These are phyloP conservation scores for Drosophila colorata DNA, from an alignment of 2,888 invertebrate species.

Conservation along the genomic window DNA sequence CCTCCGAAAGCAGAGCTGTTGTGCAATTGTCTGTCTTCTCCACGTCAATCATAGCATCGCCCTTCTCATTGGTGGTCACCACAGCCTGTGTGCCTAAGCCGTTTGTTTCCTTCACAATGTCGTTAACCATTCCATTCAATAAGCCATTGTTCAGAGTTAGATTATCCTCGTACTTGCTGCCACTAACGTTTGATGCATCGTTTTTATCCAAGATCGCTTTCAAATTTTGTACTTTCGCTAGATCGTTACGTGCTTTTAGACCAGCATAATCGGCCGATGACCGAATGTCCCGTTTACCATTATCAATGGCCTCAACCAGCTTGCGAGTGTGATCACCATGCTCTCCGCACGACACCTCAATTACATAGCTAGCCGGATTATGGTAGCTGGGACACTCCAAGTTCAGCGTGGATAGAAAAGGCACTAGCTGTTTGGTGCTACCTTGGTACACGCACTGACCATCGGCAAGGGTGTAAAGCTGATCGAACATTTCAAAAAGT, in stretches of 20 bases:
- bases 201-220: conserved; percentile 86
- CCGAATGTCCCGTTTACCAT: conserved; percentile 93
- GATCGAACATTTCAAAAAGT: conserved; percentile 98
- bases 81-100: conserved; percentile 33
- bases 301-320: conserved; percentile 93
- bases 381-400: conserved; percentile 97
- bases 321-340: conserved; percentile 96
- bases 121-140: conserved; percentile 87
- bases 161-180: conserved; percentile 83
- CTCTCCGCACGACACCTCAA: conserved; percentile 98
- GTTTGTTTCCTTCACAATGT: conserved; percentile 86
- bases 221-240: conserved; percentile 86
- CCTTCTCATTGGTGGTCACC: conserved; percentile 81
- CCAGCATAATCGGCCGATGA: conserved; percentile 90
- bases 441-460: conserved; percentile 98
- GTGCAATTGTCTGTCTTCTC: conserved; percentile 90
- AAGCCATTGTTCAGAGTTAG: conserved; percentile 84
- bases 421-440: conserved; percentile 93
- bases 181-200: conserved; percentile 84
- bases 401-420: conserved; percentile 91
- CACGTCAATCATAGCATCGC: conserved; percentile 84
- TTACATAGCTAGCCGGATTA: conserved; percentile 98
- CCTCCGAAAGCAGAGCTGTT: conserved; percentile 89
- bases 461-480: conserved; percentile 96
- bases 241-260: conserved; percentile 86